Percentiles rank a stretch among this genome's conserved stretches.
phyloP scores from a whole-genome alignment of 1,140 invertebrate species.

The Drosophila arizonae region DNA sequence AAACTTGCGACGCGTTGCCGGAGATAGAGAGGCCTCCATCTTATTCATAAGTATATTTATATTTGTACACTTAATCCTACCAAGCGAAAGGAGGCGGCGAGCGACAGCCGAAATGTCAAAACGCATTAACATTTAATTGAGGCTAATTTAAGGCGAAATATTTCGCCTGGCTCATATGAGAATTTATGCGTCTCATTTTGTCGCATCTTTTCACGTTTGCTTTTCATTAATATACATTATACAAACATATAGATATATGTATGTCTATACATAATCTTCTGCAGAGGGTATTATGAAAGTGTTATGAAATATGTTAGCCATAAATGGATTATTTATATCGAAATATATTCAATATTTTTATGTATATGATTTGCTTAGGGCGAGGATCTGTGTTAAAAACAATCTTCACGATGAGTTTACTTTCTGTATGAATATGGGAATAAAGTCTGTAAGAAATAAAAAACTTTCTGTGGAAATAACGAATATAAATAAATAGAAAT shows the following conservation, averaged over 20 bases:
- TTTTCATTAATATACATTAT: constrained; percentile 6
- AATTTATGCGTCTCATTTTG: constrained; percentile 80
- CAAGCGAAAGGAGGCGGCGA: constrained; percentile 5
- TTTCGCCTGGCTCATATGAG: constrained; percentile 72
- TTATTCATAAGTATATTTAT: constrained; percentile 41
- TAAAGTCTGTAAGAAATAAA: too few relatives aligned
- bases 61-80: constrained; percentile 38
- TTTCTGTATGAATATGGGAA: too few relatives aligned
- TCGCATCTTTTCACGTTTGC: constrained; percentile 35
- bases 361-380: too few relatives aligned
- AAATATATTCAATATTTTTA: too few relatives aligned
- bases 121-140: constrained; percentile 83
- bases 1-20: constrained; percentile 8
- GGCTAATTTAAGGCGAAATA: constrained; percentile 83
- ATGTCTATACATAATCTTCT: constrained; percentile 25
- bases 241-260: constrained; percentile 19
- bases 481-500: too few relatives aligned
- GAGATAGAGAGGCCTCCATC: constrained; percentile 17
- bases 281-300: not conserved
- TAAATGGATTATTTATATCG: not conserved
- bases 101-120: constrained; percentile 79
- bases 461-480: too few relatives aligned
- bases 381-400: too few relatives aligned
- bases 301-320: not conserved
- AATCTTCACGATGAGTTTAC: too few relatives aligned